A percentile compares a stretch with the other conserved stretches of the same genome.
phyloP scores from a whole-genome alignment of 2,888 invertebrate species.

The Punctoribates punctum region DNA sequence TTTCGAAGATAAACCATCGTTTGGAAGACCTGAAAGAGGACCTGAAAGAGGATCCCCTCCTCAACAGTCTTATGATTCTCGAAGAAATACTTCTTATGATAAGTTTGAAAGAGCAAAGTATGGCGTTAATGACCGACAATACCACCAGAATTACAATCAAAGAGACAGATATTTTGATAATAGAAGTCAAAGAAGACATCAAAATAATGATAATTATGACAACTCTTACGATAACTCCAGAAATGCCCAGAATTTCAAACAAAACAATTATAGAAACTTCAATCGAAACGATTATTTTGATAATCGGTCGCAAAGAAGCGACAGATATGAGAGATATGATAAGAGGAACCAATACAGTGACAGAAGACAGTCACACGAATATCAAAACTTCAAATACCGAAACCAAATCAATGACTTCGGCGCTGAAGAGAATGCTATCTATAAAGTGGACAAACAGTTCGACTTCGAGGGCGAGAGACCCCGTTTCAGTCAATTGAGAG shows the following conservation, averaged over 20 bases:
- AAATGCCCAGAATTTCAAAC: not conserved
- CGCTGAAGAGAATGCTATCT: not conserved
- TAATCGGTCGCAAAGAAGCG: not conserved
- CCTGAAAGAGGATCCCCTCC: no score
- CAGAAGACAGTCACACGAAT: not conserved
- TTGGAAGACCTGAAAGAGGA: not conserved
- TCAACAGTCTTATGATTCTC: not conserved
- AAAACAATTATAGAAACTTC: not conserved
- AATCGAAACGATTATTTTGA: not conserved
- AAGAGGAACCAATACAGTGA: no score
- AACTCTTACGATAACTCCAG: not conserved
- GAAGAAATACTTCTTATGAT: not conserved
- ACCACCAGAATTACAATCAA: no score
- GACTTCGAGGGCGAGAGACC: not conserved
- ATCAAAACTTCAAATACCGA: not conserved
- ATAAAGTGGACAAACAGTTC: not conserved
- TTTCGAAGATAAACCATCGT: not conserved
- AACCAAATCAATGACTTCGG: not conserved
- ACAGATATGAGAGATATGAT: not conserved
- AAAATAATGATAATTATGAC: not conserved
- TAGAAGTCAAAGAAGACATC: not conserved
- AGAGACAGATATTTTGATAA: not conserved
- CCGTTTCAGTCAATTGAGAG: not conserved
- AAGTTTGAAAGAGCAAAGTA: not conserved
- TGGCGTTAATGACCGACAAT: not conserved